Evolutionary conservation across 2,797 vertebrate species (phyloP).

Genomic region (Mycteria americana): DNA sequence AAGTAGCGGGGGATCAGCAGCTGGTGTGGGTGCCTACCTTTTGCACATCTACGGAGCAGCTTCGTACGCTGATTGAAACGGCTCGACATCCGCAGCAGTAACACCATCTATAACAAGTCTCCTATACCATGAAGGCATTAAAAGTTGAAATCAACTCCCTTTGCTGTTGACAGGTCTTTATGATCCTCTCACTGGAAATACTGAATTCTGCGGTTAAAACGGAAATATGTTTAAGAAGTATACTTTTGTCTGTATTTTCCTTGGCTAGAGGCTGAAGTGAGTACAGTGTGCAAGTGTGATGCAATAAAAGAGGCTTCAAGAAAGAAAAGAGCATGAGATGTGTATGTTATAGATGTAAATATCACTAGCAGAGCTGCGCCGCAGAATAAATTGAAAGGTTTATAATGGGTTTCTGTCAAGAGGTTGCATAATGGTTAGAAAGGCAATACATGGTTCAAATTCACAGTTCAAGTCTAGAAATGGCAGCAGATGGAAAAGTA

Average conservation of each 20-base stretch:
- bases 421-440: constrained; percentile 35
- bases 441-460: constrained; percentile 21
- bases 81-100: background rate
- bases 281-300: background rate
- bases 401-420: constrained; percentile 52
- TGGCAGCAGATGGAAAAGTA: constrained; percentile 50
- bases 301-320: constrained; percentile 22
- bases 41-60: background rate
- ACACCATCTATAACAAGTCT: background rate
- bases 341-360: constrained; percentile 55
- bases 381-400: constrained; percentile 61
- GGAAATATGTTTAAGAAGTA: constrained; percentile 20
- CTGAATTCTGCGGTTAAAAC: constrained; percentile 19
- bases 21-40: background rate
- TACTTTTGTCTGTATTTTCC: constrained; percentile 57
- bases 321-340: constrained; percentile 47
- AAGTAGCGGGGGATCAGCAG: background rate
- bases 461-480: constrained; percentile 35
- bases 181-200: constrained; percentile 44
- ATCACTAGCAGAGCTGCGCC: constrained; percentile 28
- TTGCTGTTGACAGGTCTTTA: constrained; percentile 31
- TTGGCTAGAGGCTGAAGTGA: constrained; percentile 47
- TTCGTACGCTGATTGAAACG: background rate
- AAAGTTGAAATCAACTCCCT: background rate
- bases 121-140: background rate